phyloP scores from a whole-genome alignment of 2,888 invertebrate species.

The Thecophora atra region DNA sequence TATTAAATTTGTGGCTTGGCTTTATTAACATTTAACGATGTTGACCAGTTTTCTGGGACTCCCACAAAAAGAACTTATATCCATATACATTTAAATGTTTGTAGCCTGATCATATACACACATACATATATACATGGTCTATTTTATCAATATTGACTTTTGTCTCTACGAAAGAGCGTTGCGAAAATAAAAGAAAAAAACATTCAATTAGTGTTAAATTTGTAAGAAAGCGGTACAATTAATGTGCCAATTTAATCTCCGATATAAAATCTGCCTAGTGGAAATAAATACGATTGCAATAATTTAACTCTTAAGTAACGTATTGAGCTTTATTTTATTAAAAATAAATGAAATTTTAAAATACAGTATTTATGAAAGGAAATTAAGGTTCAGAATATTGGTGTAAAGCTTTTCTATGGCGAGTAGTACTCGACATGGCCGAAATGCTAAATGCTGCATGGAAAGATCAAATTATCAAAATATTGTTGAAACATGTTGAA shows the following conservation, averaged over 20 bases:
- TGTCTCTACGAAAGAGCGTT: conserved; percentile 9
- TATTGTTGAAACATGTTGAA: conserved; percentile 30
- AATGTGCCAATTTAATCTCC: conserved; percentile 47
- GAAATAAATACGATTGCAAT: conserved; percentile 17
- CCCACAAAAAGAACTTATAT: conserved; percentile 13
- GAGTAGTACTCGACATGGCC: conserved; percentile 30
- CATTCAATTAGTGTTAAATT: conserved; percentile 3
- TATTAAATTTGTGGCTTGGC: conserved; percentile 4
- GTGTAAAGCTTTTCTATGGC: conserved; percentile 32
- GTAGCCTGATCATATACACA: conserved; percentile 29
- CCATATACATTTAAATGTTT: conserved; percentile 41
- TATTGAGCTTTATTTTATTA: conserved; percentile 36
- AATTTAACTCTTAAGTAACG: conserved; percentile 25
- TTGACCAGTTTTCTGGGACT: conserved; percentile 37
- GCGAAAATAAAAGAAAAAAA: no score
- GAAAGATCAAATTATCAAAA: background rate
- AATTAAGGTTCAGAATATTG: conserved; percentile 17
- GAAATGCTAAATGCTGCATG: conserved; percentile 14
- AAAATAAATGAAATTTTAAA: conserved; percentile 25
- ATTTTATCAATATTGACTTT: conserved; percentile 20
- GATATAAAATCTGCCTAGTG: background rate
- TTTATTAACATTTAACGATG: conserved; percentile 19
- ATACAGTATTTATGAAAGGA: conserved; percentile 31
- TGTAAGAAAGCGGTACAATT: conserved; percentile 37
- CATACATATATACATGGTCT: background rate